Evolutionary conservation across 1,140 invertebrate genomes (phyloP), one percentile per base, ranked within the genome.

Genomic region (Zaprionus inermis): DNA sequence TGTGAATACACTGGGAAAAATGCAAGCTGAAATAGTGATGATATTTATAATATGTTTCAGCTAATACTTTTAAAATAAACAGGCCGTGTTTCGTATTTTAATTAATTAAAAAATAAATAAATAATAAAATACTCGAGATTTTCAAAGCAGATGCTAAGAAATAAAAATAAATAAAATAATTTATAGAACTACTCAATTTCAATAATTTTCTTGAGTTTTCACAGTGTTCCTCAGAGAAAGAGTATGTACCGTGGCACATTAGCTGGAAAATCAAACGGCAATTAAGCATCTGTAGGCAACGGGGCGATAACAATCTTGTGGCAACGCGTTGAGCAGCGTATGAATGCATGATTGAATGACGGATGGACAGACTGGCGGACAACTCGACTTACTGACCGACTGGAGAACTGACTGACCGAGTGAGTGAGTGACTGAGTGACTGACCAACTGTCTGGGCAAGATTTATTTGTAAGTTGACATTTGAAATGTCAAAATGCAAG

Each of bases 271-370:
- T 90, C 79, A 82, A 78, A 69, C 67, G 59, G 74, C 86, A 90
- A 90, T 90, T 90, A 90, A 90, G 82, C 72, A 65, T 75, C 65
- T 76, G 71, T 80, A 63, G 71, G 76, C 73, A 80, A 78, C 52
- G 38, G 60, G 68, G 86, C 73, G 86, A 90, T 90, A 88, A 82
- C 70, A 83, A 86, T 83, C 84, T 77, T 61, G 46, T 79, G 68
- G 79, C 79, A 82, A 81, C 66, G 81, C 83, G 83, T 61, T 88
- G 73, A 57, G 66, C 73, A 66, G 32, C 76, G 58, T 76, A 72
- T 80, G 63, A 82, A 68, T 84, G 59, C 71, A 71, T 79, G 55
- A 46, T 36, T 44, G 55, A 75, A 49, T 61, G 65, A 61, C 66
- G 76, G 80, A 76, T 64, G 61, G 60, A 74, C 59, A 51, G 72